Evolutionary conservation across 2,113 vertebrate genomes (phyloP).

Genomic region (Halcyon senegalensis): DNA sequence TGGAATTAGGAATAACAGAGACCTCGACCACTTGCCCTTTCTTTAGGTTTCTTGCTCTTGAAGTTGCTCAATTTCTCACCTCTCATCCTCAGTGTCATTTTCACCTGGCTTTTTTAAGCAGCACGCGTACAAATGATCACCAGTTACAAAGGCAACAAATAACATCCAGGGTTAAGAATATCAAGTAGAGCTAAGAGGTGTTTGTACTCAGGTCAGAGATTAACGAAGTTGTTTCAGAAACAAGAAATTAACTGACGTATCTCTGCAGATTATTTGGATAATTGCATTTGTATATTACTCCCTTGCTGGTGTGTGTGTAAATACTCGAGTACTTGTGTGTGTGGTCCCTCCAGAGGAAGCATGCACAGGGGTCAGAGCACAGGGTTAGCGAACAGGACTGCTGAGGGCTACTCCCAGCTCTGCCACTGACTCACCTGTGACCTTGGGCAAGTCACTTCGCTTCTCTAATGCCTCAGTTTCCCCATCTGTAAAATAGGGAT

Average conservation of each 20-base stretch:
- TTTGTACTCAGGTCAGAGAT: slow-evolving; percentile 40
- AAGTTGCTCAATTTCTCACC: not conserved
- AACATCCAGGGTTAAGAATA: not conserved
- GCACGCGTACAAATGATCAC: not conserved
- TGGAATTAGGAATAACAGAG: not conserved
- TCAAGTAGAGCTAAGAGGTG: not conserved
- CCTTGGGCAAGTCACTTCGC: slow-evolving; percentile 65
- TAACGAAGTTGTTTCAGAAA: not conserved
- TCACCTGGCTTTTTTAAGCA: not conserved
- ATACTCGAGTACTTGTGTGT: not conserved
- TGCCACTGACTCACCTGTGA: slow-evolving; percentile 21
- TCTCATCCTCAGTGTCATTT: not conserved
- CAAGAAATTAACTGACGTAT: not conserved
- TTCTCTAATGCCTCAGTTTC: slow-evolving; percentile 56
- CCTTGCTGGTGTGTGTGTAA: not conserved
- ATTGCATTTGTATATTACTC: not conserved
- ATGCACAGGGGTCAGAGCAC: not conserved
- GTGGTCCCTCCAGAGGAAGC: not conserved
- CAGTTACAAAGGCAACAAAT: not conserved
- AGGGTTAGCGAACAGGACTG: not conserved
- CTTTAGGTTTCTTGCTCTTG: not conserved
- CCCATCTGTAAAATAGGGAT: slow-evolving; percentile 72
- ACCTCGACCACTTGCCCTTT: not conserved
- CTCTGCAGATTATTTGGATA: not conserved
- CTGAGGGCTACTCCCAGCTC: not conserved